These are phyloP conservation scores for Pseudocheirus occidentalis DNA, from an alignment of 2,797 vertebrate genomes.

Conservation along the genomic window DNA sequence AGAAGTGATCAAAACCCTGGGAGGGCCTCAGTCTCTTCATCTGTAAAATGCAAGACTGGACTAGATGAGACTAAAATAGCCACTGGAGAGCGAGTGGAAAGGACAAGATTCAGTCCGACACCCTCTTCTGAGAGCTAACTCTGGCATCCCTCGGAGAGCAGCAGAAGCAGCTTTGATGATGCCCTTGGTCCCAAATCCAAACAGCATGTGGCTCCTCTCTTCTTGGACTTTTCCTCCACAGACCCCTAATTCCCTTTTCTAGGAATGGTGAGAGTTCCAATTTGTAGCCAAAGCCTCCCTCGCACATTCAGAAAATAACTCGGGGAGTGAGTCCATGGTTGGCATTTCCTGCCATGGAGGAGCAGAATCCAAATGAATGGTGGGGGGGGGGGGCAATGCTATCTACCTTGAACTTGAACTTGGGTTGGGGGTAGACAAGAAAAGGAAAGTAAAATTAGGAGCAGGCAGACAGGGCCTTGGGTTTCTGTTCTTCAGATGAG, in stretches of 20 bases:
- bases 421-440: not conserved
- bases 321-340: conserved; percentile 34
- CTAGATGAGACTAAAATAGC: not conserved
- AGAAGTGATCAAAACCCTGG: not conserved
- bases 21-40: conserved; percentile 30
- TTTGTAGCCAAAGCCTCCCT: conserved; percentile 36
- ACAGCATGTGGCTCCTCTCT: not conserved
- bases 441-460: conserved; percentile 28
- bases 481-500: not conserved
- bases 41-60: conserved; percentile 59
- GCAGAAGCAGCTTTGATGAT: not conserved
- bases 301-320: conserved; percentile 36
- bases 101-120: not conserved
- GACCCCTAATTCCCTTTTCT: not conserved
- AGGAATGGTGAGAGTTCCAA: not conserved
- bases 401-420: conserved; percentile 40
- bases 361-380: conserved; percentile 45
- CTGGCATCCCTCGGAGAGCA: not conserved
- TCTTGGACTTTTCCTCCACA: not conserved
- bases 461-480: not conserved
- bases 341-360: conserved; percentile 20
- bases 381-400: not conserved
- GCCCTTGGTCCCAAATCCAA: not conserved
- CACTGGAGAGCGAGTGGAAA: not conserved
- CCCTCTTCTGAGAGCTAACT: not conserved